phyloP scores from a whole-genome alignment of 2,888 invertebrate species.

The Lycaena phlaeas region DNA sequence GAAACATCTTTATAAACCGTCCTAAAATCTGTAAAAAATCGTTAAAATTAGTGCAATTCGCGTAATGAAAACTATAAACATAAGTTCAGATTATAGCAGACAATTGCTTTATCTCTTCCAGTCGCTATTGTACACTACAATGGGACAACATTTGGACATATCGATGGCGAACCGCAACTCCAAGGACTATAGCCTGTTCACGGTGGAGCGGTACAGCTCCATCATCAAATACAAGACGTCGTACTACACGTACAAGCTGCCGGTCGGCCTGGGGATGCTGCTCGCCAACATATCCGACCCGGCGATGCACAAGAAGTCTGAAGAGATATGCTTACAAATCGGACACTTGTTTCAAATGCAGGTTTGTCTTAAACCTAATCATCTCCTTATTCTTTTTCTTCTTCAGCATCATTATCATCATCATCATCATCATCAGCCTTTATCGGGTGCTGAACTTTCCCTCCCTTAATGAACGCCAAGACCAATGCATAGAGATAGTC shows the following conservation, averaged over 20 bases:
- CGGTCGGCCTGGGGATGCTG: slow-evolving; percentile 87
- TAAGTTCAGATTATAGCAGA: too few relatives aligned
- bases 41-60: too few relatives aligned
- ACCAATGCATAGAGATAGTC: too few relatives aligned
- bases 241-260: slow-evolving; percentile 91
- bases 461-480: too few relatives aligned
- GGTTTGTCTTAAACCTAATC: slow-evolving; percentile 65
- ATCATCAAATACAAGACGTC: slow-evolving; percentile 93
- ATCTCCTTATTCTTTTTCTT: too few relatives aligned
- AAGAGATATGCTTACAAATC: slow-evolving; percentile 87
- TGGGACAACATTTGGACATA: slow-evolving; percentile 87
- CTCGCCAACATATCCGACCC: slow-evolving; percentile 80
- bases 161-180: slow-evolving; percentile 65
- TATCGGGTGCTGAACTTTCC: too few relatives aligned
- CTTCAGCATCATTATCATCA: too few relatives aligned
- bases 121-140: slow-evolving; percentile 75
- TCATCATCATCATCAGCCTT: too few relatives aligned
- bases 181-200: slow-evolving; percentile 70
- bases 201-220: slow-evolving; percentile 84
- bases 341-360: slow-evolving; percentile 95
- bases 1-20: too few relatives aligned
- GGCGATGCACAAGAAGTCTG: slow-evolving; percentile 79
- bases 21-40: too few relatives aligned
- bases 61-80: too few relatives aligned
- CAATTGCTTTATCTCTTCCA: too few relatives aligned